A percentile compares a stretch with the other conserved stretches of the same genome.
Conservation (phyloP, 2,113 vertebrate genomes). For the Cheilinus undulatus region DNA sequence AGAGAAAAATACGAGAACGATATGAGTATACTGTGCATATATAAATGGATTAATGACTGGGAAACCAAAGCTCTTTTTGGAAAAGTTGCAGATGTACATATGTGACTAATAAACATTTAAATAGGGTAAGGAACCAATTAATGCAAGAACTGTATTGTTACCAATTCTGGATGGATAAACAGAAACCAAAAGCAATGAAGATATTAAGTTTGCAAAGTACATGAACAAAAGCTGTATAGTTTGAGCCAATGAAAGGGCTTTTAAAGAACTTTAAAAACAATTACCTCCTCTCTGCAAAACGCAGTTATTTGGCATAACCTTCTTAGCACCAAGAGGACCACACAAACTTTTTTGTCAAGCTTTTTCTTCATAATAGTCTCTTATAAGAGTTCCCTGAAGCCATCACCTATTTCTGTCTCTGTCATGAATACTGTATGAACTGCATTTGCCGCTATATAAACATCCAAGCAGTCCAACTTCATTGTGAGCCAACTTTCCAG, state of each 20-base stretch:
- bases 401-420: conserved; percentile 76
- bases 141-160: neutral
- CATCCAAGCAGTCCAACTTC: conserved; percentile 67
- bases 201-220: neutral
- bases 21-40: neutral
- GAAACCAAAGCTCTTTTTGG: neutral
- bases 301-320: conserved; percentile 3
- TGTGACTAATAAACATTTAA: neutral
- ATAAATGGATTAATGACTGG: too few species aligned
- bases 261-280: neutral
- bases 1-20: neutral
- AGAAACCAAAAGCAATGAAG: neutral
- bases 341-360: conserved; percentile 24
- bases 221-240: neutral
- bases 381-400: conserved; percentile 68
- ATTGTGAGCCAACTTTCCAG: conserved; percentile 69
- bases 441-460: conserved; percentile 73
- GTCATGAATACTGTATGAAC: conserved; percentile 78
- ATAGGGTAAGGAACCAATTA: neutral
- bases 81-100: neutral
- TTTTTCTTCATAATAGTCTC: conserved; percentile 50
- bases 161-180: neutral
- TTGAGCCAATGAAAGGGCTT: neutral
- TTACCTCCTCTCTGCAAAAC: conserved; percentile 2
- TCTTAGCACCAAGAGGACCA: conserved; percentile 6